Base-by-base conservation (phyloP, 2,888 invertebrate species). In the Parapristionchus giblindavisi region DNA sequence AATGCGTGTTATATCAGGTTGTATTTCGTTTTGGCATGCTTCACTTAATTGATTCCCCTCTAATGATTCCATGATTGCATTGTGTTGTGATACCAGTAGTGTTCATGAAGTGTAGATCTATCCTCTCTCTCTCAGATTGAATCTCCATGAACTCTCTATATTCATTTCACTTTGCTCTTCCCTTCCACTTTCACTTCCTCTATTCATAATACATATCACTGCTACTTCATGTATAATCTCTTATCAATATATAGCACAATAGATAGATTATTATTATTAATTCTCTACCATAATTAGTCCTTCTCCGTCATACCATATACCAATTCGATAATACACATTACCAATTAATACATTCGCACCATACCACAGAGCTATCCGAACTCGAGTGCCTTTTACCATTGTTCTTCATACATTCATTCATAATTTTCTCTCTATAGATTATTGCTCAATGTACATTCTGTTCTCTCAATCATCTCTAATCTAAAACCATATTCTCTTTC, bases 371-470 rank as follows among this genome's bases (percentile, higher is more conserved):
- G n/a, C n/a, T n/a, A n/a, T n/a, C 63, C 61, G 43, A 66, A 51
- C 66, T 66, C 66, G 66, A 66, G 66, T 66, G 66, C 51, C 66
- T 51, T 66, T 66, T 24, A n/a, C 14, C 51, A 2, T 36, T 40
- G 36, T 66, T 24, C 32, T n/a, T n/a, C n/a, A n/a, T n/a, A n/a
- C n/a, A n/a, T n/a, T n/a, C n/a, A n/a, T n/a, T n/a, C n/a, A n/a
- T n/a, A n/a, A n/a, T n/a, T 17, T 40, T 6, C 11, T 29, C n/a
- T 32, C 32, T 32, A 17, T 66, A 27, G 4, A n/a, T 24, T 21
- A n/a, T 38, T 66, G 66, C 66, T 66, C 66, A 66, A 51, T 66
- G 66, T 66, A 66, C 66, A 66, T 43, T 66, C 5, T 61, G 40
- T 32, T 56, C 56, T n/a, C 40, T 40, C 63, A 40, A 63, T 63